Percentiles rank a stretch among this genome's conserved stretches.
These are phyloP conservation scores for Cottus gobio DNA, from an alignment of 2,113 vertebrate species.

Conservation along the genomic window DNA sequence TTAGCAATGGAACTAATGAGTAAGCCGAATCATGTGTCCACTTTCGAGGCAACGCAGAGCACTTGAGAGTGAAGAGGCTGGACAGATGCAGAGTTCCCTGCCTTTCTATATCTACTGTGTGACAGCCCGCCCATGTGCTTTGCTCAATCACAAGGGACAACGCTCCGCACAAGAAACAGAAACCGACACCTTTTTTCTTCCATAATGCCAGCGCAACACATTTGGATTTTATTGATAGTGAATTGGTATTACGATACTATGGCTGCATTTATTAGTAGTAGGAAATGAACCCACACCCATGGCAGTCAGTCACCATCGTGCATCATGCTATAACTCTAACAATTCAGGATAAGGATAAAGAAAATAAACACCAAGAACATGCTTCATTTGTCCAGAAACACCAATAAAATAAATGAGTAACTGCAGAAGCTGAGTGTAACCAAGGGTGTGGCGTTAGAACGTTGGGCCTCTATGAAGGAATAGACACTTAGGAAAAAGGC, in stretches of 20 bases:
- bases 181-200: neutral
- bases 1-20: slow-evolving; percentile 39
- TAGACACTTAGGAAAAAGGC: too few relatives aligned
- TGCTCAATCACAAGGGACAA: neutral
- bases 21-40: slow-evolving; percentile 47
- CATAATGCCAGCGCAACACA: neutral
- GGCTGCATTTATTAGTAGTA: neutral
- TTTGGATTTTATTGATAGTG: neutral
- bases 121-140: neutral
- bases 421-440: too few relatives aligned
- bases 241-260: neutral
- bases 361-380: neutral
- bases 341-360: neutral
- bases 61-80: slow-evolving; percentile 25
- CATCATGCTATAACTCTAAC: slow-evolving; percentile 1
- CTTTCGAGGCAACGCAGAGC: slow-evolving; percentile 15
- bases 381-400: neutral
- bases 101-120: neutral
- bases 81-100: slow-evolving; percentile 27
- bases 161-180: neutral
- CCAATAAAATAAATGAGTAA: neutral
- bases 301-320: neutral
- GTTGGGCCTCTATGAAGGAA: too few relatives aligned
- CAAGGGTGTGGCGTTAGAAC: too few relatives aligned
- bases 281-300: neutral